phyloP scores from a whole-genome alignment of 2,888 invertebrate genomes.

The Galeopsomyia nigrocyanea region DNA sequence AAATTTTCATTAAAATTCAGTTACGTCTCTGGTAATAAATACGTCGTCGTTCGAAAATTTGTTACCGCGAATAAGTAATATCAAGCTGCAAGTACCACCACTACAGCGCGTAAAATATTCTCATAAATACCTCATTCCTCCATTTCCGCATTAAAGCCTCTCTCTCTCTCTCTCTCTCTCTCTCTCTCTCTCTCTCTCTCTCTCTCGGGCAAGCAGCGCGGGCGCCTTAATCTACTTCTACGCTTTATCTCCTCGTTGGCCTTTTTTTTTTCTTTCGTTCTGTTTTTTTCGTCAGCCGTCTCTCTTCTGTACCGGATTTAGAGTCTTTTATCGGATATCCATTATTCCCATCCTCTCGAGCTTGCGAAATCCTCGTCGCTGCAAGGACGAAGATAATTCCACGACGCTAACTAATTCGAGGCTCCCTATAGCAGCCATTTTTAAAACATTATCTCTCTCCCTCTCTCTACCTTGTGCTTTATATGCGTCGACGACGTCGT shows the following conservation, averaged over 20 bases:
- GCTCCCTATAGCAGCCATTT: neutral
- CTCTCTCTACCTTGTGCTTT: neutral
- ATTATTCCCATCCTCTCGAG: slow-evolving; percentile 28
- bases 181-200: neutral
- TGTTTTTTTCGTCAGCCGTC: slow-evolving; percentile 13
- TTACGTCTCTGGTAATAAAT: too few relatives aligned
- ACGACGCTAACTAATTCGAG: slow-evolving; percentile 35
- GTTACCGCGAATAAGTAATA: too few relatives aligned
- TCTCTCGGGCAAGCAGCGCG: too few relatives aligned
- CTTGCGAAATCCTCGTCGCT: slow-evolving; percentile 14
- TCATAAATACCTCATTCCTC: too few relatives aligned
- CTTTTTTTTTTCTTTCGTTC: too few relatives aligned
- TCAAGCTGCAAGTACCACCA: too few relatives aligned
- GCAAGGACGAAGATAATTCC: slow-evolving; percentile 29
- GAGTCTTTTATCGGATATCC: slow-evolving; percentile 44
- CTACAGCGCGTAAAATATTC: too few relatives aligned
- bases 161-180: neutral
- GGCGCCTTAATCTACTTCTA: slow-evolving; percentile 5
- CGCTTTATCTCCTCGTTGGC: slow-evolving; percentile 11
- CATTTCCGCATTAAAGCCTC: neutral
- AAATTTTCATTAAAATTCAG: too few relatives aligned
- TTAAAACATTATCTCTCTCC: neutral
- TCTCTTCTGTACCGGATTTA: slow-evolving; percentile 29
- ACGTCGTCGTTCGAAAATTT: too few relatives aligned
- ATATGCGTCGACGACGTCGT: neutral